Base-by-base conservation (phyloP, 53 echinoderm and acorn worm species). In the Glandiceps talaboti region DNA sequence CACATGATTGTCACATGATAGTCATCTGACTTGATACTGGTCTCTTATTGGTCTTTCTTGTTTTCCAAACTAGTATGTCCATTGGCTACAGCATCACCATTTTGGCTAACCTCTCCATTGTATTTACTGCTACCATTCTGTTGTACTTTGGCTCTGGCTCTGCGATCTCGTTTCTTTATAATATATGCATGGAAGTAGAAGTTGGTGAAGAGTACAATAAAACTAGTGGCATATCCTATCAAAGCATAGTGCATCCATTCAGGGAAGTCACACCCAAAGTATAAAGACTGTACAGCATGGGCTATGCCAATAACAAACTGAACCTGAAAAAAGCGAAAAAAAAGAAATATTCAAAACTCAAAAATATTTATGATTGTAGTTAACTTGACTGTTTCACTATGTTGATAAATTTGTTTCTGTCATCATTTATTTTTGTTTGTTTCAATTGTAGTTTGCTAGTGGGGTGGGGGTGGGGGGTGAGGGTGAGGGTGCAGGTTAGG, bases 121-220 rank as follows among this genome's bases (percentile, higher is more conserved):
- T 20, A 6, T 45, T 45, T 45, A 20, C 64, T 45, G 64, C 6
- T 20, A 20, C 64, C 64, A 20, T 45, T 45, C 64, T 45, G 64
- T 20, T 45, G 64, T 45, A 20, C 64, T 20, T 45, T 45, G 6
- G 6, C 64, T 6, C 64, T 6, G n/a, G n/a, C n/a, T 6, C 64
- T 6, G 6, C 64, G 6, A 6, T 45, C 6, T 0, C 97, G 85
- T 30, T 93, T 89, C 26, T 87, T 86, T 73, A 84, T 87, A 76
- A 93, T 82, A 86, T 97, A 97, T 27, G 97, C 97, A 78, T 97
- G 90, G 86, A 97, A 73, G 91, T 97, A 97, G 91, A 97, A 97
- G 84, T 97, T 97, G 74, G 88, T 33, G 88, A 97, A 97, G 76
- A 97, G 93, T 28, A 85, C 27, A 33, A 93, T 83, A 74, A 97